Evolutionary conservation across 2,888 invertebrate genomes (phyloP).

Genomic region (Xanthia togata): DNA sequence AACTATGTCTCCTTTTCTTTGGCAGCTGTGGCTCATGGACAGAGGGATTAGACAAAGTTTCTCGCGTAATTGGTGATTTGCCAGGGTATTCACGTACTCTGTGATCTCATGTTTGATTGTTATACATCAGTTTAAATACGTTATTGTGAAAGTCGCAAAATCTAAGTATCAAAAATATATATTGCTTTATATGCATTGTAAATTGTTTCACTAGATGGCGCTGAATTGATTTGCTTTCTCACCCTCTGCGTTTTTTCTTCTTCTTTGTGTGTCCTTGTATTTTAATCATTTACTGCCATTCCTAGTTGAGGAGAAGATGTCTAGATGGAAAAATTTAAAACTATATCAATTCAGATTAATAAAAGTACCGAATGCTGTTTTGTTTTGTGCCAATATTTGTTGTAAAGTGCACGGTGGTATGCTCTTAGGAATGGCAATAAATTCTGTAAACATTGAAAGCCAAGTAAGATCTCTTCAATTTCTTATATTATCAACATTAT

Average conservation of each 20-base stretch:
- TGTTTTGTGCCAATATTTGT: conserved; percentile 74
- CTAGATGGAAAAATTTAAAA: conserved; percentile 43
- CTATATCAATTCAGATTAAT: conserved; percentile 39
- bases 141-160: conserved; percentile 80
- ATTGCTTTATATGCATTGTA: conserved; percentile 51
- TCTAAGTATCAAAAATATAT: conserved; percentile 57
- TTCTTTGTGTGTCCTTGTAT: background rate
- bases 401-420: conserved; percentile 49
- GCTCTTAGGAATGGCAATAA: conserved; percentile 59
- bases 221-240: conserved; percentile 49
- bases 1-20: conserved; percentile 59
- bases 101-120: conserved; percentile 90
- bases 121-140: conserved; percentile 77
- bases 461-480: conserved; percentile 24
- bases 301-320: conserved; percentile 35
- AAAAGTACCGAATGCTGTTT: conserved; percentile 61
- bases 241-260: conserved; percentile 15
- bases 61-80: conserved; percentile 81
- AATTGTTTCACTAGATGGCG: conserved; percentile 63
- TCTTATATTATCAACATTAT: conserved; percentile 18
- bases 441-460: conserved; percentile 21
- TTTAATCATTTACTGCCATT: conserved; percentile 55
- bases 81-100: conserved; percentile 86
- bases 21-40: conserved; percentile 55
- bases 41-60: conserved; percentile 72